Conservation (phyloP, 92 coral and sea anemone genomes). For the Pocillopora meandrina region DNA sequence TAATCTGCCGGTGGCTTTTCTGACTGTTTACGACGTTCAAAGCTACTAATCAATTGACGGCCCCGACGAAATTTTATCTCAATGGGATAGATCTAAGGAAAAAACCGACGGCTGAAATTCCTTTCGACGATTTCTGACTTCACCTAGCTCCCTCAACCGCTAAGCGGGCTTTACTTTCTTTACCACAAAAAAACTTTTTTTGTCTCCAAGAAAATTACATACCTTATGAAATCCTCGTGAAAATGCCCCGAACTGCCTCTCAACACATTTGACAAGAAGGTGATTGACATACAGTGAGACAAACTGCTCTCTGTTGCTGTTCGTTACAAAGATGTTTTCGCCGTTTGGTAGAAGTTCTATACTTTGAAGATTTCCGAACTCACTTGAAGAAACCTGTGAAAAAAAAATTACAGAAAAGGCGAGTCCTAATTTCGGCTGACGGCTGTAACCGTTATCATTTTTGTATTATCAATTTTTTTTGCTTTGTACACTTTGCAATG, state of each 20-base stretch:
- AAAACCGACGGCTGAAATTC: no score
- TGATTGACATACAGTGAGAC: constrained; percentile 83
- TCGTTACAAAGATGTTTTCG: constrained; percentile 76
- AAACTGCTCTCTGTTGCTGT: constrained; percentile 73
- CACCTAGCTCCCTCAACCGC: no score
- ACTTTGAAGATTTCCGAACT: constrained; percentile 65
- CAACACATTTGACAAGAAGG: constrained; percentile 85
- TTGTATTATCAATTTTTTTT: neutral
- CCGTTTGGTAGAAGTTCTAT: constrained; percentile 80
- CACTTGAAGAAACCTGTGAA: constrained; percentile 53
- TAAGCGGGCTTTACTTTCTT: no score
- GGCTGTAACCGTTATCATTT: neutral
- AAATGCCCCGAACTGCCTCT: constrained; percentile 84
- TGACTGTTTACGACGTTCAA: no score
- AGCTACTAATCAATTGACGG: no score
- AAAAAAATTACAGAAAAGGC: neutral
- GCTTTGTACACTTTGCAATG: neutral
- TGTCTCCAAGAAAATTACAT: neutral
- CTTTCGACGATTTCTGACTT: no score
- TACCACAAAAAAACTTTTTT: neutral
- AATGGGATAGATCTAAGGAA: no score
- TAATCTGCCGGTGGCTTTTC: no score
- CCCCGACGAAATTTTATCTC: no score
- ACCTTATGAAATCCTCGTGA: constrained; percentile 96
- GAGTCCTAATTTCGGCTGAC: no score